Evolutionary conservation across 2,888 invertebrate species (phyloP), one percentile per base, ranked within the genome.

Genomic region (Parnassius glacialis): DNA sequence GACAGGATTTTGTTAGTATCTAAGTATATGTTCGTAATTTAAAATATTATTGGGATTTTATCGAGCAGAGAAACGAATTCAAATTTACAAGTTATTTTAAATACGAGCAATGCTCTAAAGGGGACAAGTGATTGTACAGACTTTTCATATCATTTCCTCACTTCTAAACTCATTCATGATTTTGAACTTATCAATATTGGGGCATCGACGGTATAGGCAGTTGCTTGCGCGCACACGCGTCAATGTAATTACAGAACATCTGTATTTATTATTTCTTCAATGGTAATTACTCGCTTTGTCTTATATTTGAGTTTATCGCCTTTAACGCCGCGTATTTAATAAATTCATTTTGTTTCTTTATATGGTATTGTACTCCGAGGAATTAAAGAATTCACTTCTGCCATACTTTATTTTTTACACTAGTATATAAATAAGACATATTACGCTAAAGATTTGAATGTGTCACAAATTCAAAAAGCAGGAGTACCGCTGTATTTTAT

Each of bases 241-340:
- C 58, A 54, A 51, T 45, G 25, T 43, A 51, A 56, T 54, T 50
- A 57, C 53, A 10, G 69, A 73, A 70, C 78, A 78, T 65, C 74
- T 78, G 79, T 78, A 71, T 74, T 72, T 71, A 70, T 70, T 67
- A 64, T 75, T 65, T 57, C 65, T 70, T 65, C 65, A 63, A 65
- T 71, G 68, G 61, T 74, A 76, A 76, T 78, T 76, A 68, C 62
- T 67, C 68, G 62, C 71, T 70, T 75, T 79, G 74, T 77, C 65
- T 69, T 67, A 56, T 56, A 66, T 67, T 61, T 64, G 59, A 61
- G 48, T 57, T 47, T 60, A 50, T 65, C 54, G 58, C 62, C 55
- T 67, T 52, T 64, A 62, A 51, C 58, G 47, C 65, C 65, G 59
- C 59, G 62, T 57, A n/a, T 43, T 51, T 25, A 44, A 7, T 61